These are phyloP conservation scores for Loris lydekkerianus DNA, from an alignment of 2,797 vertebrate species.

Conservation along the genomic window DNA sequence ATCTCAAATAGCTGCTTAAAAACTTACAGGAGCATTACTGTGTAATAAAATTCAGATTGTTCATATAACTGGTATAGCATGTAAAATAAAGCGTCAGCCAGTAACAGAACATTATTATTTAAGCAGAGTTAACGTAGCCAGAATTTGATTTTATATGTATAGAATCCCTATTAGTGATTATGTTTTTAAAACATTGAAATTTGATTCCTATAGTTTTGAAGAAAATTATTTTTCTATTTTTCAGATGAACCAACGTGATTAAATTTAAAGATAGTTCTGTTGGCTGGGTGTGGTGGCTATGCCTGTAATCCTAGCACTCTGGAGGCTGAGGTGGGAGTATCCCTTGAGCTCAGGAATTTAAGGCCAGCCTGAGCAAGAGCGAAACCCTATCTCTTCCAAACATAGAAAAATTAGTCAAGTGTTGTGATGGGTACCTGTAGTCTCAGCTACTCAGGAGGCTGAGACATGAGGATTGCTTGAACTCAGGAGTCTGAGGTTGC, in stretches of 20 bases:
- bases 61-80: conserved; percentile 21
- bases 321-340: too few species aligned
- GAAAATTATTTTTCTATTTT: not conserved
- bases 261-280: not conserved
- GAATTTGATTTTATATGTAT: not conserved
- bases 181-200: not conserved
- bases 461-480: too few species aligned
- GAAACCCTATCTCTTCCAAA: too few species aligned
- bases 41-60: conserved; percentile 65
- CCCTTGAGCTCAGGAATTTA: too few species aligned
- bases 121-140: conserved; percentile 70
- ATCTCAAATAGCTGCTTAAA: conserved; percentile 33
- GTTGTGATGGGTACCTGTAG: too few species aligned
- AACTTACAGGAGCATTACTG: not conserved
- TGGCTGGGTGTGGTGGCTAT: too few species aligned
- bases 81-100: conserved; percentile 68
- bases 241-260: not conserved
- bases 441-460: too few species aligned
- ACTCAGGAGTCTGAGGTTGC: too few species aligned
- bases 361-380: too few species aligned
- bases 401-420: too few species aligned
- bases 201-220: not conserved
- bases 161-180: not conserved
- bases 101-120: conserved; percentile 69
- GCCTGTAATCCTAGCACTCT: too few species aligned